Evolutionary conservation across 2,888 invertebrate genomes (phyloP).

Genomic region (Papilio demoleus): DNA sequence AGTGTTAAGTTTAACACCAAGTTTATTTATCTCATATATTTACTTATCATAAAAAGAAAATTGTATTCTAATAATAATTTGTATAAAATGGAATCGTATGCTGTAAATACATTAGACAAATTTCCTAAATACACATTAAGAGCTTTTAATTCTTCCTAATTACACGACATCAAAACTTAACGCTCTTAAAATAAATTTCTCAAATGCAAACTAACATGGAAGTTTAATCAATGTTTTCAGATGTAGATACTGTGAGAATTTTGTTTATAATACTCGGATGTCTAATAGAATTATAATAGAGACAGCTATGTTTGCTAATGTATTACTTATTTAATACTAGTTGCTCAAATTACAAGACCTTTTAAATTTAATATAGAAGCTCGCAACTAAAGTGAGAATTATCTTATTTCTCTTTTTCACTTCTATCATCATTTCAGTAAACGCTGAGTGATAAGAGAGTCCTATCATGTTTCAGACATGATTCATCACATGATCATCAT

Average conservation of each 20-base stretch:
- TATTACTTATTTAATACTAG: not conserved
- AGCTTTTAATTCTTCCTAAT: too few relatives aligned
- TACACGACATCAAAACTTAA: not conserved
- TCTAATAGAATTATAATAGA: not conserved
- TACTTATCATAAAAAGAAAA: too few relatives aligned
- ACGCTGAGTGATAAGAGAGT: not conserved
- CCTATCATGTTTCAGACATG: not conserved
- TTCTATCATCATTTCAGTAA: not conserved
- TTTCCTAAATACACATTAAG: too few relatives aligned
- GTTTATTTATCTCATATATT: too few relatives aligned
- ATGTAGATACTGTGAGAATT: not conserved
- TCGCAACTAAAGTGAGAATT: not conserved
- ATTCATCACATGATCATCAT: too few relatives aligned
- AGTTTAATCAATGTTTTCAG: constrained; percentile 4
- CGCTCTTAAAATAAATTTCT: not conserved
- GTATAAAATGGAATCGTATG: too few relatives aligned
- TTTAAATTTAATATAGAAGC: not conserved
- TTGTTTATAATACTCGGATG: not conserved
- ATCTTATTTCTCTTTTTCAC: not conserved
- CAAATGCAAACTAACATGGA: not conserved
- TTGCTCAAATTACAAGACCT: not conserved
- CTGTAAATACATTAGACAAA: too few relatives aligned
- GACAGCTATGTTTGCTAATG: not conserved
- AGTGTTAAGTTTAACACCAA: too few relatives aligned
- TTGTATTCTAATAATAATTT: too few relatives aligned